Conservation (phyloP, 2,113 vertebrate species). For the Austrofundulus limnaeus region DNA sequence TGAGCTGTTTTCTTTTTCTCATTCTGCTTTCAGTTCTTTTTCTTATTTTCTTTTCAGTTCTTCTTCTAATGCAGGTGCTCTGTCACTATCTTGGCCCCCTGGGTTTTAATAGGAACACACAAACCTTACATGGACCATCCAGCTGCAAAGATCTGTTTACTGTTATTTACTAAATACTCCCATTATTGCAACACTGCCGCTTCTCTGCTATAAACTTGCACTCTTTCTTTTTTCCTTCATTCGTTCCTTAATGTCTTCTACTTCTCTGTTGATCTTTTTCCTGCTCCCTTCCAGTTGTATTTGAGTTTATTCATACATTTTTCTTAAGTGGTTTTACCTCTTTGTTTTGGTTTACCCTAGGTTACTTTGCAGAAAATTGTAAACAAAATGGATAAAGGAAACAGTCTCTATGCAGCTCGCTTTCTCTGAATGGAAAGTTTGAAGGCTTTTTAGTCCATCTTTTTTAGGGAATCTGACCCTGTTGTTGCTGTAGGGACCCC, state of each 20-base stretch:
- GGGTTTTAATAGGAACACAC: conserved; percentile 73
- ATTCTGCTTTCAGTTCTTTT: conserved; percentile 35
- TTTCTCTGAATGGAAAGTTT: conserved; percentile 20
- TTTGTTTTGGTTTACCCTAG: conserved; percentile 53
- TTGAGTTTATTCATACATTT: conserved; percentile 41
- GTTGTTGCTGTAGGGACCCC: neutral
- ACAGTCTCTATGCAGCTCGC: conserved; percentile 22
- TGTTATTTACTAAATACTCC: conserved; percentile 78
- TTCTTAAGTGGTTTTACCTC: conserved; percentile 57
- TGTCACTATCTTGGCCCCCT: conserved; percentile 64
- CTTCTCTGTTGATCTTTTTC: conserved; percentile 55
- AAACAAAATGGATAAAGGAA: conserved; percentile 46
- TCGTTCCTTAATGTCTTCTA: conserved; percentile 43
- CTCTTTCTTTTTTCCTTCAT: conserved; percentile 43
- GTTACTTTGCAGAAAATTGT: conserved; percentile 46
- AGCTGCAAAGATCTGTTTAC: conserved; percentile 79
- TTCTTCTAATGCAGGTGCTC: conserved; percentile 66
- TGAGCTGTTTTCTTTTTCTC: conserved; percentile 44
- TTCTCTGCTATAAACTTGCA: conserved; percentile 64
- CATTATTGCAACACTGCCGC: conserved; percentile 70
- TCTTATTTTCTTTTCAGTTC: conserved; percentile 44
- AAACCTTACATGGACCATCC: conserved; percentile 68
- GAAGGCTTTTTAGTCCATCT: conserved; percentile 27
- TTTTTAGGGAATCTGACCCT: conserved; percentile 11
- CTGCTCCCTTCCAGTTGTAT: conserved; percentile 31